Base-by-base conservation (phyloP, 2,888 invertebrate species). In the Cistogaster globosa region DNA sequence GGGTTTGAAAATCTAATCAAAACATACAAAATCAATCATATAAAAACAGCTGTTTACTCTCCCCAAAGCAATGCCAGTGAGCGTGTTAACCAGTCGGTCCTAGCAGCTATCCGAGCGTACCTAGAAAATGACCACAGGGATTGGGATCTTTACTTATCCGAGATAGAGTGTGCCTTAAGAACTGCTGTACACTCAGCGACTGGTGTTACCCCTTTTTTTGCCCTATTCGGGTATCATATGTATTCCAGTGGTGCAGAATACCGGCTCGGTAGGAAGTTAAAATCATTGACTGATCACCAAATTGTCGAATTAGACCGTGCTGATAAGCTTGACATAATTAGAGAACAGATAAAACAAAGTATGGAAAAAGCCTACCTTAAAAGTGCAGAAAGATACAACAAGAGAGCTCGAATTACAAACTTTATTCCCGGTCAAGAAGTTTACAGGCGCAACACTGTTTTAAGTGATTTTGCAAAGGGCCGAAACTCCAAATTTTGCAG, bases 341-440 rank as follows among this genome's bases (percentile, higher is more conserved):
- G 74, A 7, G 11, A 53, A 6, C 20, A 36, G 5, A 55, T 62
- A 4, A 53, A 55, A 38, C 11, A 53, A 11, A 74, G 62, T 3
- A 20, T 63, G 11, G 16, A 42, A 11, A 20, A 22, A 20, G 74
- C 74, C 20, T 62, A 74, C 20, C 42, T 55, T 42, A 51, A 22
- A 63, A 74, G 74, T 53, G 74, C 62, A 0, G 14, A 32, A 16
- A 12, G 53, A 20, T 74, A 74, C 6, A 74, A 74, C 14, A 22
- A 48, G 18, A 12, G 51, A 62, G 60, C 72, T 2, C 58, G 72
- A 8, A 5, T 20, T 1, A 20, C 51, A 22, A 32, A 18, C 5
- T 72, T 72, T 26, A n/a, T 20, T 6, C 72, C 72, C 8, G 72
- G 72, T 1, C 74, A 74, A 20, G 74, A 74, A 38, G 62, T 74